phyloP scores from a whole-genome alignment of 1,140 invertebrate species.

The Leptopilina boulardi region DNA sequence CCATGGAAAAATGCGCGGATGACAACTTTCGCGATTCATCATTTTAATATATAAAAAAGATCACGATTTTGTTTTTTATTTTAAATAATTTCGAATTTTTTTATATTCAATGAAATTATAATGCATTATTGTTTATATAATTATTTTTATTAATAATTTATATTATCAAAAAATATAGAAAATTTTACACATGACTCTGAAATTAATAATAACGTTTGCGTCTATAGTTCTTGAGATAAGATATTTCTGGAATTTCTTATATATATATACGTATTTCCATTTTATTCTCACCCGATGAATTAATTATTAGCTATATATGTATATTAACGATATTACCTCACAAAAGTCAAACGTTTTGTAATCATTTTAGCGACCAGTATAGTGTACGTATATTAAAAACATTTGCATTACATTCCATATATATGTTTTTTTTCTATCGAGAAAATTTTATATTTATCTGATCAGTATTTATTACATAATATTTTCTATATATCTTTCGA shows the following conservation, averaged over 20 bases:
- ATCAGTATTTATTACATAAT: not conserved
- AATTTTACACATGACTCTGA: not conserved
- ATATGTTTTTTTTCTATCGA: not conserved
- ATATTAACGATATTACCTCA: conserved; percentile 3
- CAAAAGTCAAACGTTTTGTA: not conserved
- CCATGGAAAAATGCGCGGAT: not conserved
- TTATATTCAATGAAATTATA: no score
- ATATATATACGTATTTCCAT: not conserved
- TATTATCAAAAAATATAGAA: not conserved
- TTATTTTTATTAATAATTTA: not conserved
- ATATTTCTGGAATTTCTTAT: conserved; percentile 18
- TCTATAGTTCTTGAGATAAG: not conserved
- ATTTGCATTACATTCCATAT: conserved; percentile 15
- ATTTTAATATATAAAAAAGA: not conserved
- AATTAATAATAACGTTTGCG: not conserved
- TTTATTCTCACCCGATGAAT: conserved; percentile 4
- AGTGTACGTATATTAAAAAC: not conserved
- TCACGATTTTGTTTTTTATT: not conserved
- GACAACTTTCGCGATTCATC: no score
- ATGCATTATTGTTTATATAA: no score
- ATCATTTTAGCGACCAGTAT: conserved; percentile 4
- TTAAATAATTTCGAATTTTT: no score
- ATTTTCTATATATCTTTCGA: not conserved
- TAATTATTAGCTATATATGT: not conserved
- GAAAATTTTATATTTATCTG: not conserved